phyloP scores from a whole-genome alignment of 2,113 vertebrate species.

The Sprattus sprattus region DNA sequence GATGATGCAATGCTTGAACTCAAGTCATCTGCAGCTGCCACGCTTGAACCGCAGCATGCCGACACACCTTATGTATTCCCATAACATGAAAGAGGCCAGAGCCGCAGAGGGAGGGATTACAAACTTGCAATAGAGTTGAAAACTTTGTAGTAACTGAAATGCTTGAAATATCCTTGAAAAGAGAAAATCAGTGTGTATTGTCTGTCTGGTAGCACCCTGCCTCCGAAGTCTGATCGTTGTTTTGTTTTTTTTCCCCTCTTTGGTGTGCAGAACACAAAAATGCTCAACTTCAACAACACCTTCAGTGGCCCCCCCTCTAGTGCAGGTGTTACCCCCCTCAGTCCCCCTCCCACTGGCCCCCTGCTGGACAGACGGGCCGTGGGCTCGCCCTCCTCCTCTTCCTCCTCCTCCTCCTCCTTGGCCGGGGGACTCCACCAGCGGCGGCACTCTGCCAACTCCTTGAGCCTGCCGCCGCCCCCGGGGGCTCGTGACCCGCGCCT shows the following conservation, averaged over 20 bases:
- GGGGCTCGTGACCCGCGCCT: conserved; percentile 55
- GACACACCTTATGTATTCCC: neutral
- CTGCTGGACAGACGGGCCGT: conserved; percentile 85
- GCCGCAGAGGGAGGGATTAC: neutral
- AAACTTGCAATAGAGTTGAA: neutral
- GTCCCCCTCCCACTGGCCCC: conserved; percentile 64
- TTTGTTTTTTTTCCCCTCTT: conserved; percentile 18
- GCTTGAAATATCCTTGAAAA: neutral
- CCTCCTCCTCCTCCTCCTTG: neutral
- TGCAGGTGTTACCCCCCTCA: conserved; percentile 52
- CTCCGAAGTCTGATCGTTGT: neutral
- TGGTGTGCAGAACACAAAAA: conserved; percentile 75
- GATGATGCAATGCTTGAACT: neutral
- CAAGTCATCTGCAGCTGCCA: neutral
- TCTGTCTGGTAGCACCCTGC: neutral
- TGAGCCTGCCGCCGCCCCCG: conserved; percentile 48
- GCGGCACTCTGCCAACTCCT: conserved; percentile 78
- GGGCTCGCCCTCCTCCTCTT: conserved; percentile 69
- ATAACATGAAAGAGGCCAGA: neutral
- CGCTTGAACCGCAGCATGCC: neutral
- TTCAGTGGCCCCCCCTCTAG: conserved; percentile 41
- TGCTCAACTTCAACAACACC: conserved; percentile 71
- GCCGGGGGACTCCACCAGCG: conserved; percentile 71
- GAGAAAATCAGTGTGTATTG: neutral
- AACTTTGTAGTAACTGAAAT: neutral